These are phyloP conservation scores for Ardeotis arabs DNA, from an alignment of 2,113 vertebrate genomes.

Conservation along the genomic window DNA sequence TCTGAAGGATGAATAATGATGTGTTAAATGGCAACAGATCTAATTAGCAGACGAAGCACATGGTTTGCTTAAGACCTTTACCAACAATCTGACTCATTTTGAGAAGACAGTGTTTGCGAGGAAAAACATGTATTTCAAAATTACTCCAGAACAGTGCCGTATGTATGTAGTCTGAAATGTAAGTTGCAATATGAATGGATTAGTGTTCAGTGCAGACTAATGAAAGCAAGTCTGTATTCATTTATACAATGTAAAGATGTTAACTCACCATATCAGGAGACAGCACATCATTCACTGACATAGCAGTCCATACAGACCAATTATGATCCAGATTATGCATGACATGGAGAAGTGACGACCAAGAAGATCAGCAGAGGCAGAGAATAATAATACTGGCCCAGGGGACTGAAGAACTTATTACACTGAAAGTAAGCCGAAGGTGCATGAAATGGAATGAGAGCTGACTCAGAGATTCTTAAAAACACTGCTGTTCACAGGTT, in stretches of 20 bases:
- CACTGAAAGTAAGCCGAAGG: not conserved
- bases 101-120: not conserved
- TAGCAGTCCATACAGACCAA: not conserved
- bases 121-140: not conserved
- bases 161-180: not conserved
- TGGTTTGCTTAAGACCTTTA: not conserved
- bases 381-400: not conserved
- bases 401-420: not conserved
- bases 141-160: not conserved
- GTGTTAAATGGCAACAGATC: not conserved
- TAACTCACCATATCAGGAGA: not conserved
- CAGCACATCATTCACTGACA: not conserved
- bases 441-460: not conserved
- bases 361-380: not conserved
- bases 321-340: not conserved
- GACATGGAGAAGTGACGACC: not conserved
- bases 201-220: not conserved
- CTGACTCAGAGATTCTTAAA: not conserved
- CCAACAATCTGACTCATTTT: not conserved
- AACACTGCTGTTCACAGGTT: not conserved
- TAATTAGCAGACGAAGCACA: not conserved
- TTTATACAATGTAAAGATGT: not conserved
- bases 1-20: not conserved
- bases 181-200: not conserved
- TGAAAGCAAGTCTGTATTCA: not conserved